phyloP scores from a whole-genome alignment of 2,888 invertebrate species.

The Taenaris catops region DNA sequence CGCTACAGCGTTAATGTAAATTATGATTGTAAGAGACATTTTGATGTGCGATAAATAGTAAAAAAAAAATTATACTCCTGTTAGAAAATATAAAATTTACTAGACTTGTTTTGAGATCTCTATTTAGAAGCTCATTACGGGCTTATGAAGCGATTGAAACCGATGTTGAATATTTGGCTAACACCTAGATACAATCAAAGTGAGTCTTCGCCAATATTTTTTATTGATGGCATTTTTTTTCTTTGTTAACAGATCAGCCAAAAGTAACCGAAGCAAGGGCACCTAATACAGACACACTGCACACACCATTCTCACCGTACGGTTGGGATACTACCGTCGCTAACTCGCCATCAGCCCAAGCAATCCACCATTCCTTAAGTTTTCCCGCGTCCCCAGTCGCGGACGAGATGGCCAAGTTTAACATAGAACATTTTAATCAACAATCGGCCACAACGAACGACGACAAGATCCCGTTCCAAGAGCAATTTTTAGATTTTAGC shows the following conservation, averaged over 20 bases:
- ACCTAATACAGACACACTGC: slow-evolving; percentile 62
- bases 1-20: too few relatives aligned
- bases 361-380: slow-evolving; percentile 43
- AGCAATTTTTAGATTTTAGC: slow-evolving; percentile 55
- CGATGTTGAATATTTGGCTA: too few relatives aligned
- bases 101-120: too few relatives aligned
- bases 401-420: slow-evolving; percentile 40
- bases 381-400: slow-evolving; percentile 49
- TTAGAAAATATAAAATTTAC: too few relatives aligned
- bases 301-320: slow-evolving; percentile 64
- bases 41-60: too few relatives aligned
- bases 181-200: too few relatives aligned
- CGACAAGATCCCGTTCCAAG: slow-evolving; percentile 42
- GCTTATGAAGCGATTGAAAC: too few relatives aligned
- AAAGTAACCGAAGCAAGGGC: slow-evolving; percentile 56
- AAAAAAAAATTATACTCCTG: too few relatives aligned
- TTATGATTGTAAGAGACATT: too few relatives aligned
- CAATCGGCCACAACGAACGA: slow-evolving; percentile 32
- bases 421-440: slow-evolving; percentile 36
- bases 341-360: slow-evolving; percentile 51
- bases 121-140: too few relatives aligned
- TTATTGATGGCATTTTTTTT: slow-evolving; percentile 6
- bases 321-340: slow-evolving; percentile 61
- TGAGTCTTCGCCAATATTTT: too few relatives aligned
- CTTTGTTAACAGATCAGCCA: slow-evolving; percentile 46